Evolutionary conservation across 2,797 vertebrate species (phyloP), one percentile per base, ranked within the genome.

Genomic region (Dendrocincla tyrannina): DNA sequence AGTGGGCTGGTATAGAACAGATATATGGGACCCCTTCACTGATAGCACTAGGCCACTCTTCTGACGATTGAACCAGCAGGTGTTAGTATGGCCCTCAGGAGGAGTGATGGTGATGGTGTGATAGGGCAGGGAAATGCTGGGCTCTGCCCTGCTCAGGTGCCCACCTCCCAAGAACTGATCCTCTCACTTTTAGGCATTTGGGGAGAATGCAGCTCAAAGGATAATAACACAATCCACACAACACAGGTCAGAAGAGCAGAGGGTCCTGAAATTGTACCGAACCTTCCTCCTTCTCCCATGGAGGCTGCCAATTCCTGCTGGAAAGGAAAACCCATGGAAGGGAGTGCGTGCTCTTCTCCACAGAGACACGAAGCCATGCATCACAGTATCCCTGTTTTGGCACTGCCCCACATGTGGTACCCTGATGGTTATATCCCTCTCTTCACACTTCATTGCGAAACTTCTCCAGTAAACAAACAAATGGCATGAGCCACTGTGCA

Each of bases 361-460:
- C 16, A 17, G 66, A 55, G 28, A 37, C 32, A 11, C 2, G 1
- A 53, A 24, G 16, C 33, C 69, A 33, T 42, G 25, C 13, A 1
- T 18, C 32, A 13, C 46, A 24, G 60, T 16, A 33, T 13, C 15
- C 1, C 5, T 33, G 27, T 63, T 76, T 39, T 79, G 74, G 78
- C 52, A 33, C 44, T 52, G 11, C 33, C 59, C 32, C 32, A 7
- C 0, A 0, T 0, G 1, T 16, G 55, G 18, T 50, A 58, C 60
- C 76, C 74, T 35, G 52, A 25, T 0, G 10, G 18, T 25, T 50
- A 19, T 7, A 60, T 42, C 78, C 44, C 44, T n/a, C 72, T 89
- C 84, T 85, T 94, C 75, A 70, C 68, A 37, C 72, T 46, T 46
- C 60, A 20, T 33, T 76, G 78, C 85, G 46, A 91, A 94, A 85